These are phyloP conservation scores for Neodiprion fabricii DNA, from an alignment of 1,140 invertebrate genomes.

Conservation along the genomic window DNA sequence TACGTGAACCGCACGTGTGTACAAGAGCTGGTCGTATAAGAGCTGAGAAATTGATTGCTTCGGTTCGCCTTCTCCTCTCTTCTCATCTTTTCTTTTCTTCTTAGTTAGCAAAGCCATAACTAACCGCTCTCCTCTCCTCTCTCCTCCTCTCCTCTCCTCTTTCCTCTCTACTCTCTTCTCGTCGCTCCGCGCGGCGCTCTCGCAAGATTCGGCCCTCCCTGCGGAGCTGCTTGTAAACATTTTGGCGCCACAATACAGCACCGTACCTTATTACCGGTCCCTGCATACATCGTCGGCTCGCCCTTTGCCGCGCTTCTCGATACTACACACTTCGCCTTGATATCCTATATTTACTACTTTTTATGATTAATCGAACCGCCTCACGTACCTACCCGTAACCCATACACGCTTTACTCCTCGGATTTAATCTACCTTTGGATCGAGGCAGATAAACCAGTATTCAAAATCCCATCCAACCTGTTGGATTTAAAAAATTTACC, in stretches of 20 bases:
- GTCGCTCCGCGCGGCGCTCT: no score
- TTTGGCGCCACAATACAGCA: slow-evolving; percentile 24
- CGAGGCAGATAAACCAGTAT: no score
- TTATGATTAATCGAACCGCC: background rate
- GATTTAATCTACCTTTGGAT: no score
- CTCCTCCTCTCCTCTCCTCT: background rate
- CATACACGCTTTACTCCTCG: no score
- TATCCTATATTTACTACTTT: background rate
- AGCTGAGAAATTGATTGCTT: background rate
- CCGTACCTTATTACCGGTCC: background rate
- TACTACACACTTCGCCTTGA: no score
- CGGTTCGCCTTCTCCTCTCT: background rate
- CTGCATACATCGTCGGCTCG: background rate
- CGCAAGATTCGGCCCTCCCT: background rate
- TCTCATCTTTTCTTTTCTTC: background rate
- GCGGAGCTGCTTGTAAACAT: slow-evolving; percentile 21
- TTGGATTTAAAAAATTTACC: no score
- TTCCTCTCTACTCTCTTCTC: background rate
- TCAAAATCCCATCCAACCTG: no score
- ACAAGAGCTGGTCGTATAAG: background rate
- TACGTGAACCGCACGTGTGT: background rate
- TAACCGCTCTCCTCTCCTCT: background rate
- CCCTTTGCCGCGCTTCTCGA: background rate
- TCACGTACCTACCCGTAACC: no score
- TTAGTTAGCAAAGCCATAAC: slow-evolving; percentile 6